phyloP scores from a whole-genome alignment of 2,797 vertebrate genomes.

The Enteromius radiatus region DNA sequence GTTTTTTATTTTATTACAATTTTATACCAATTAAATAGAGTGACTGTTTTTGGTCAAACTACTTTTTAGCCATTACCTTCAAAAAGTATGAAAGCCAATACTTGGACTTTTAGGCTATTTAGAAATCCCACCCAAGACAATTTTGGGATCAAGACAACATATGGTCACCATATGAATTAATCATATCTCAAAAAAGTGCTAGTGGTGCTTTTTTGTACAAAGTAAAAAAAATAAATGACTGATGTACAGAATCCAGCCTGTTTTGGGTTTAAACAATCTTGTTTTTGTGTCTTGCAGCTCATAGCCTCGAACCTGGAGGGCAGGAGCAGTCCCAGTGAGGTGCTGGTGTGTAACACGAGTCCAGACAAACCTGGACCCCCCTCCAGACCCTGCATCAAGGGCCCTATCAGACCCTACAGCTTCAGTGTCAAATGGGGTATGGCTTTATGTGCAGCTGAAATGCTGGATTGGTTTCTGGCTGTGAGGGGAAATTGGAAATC shows the following conservation, averaged over 20 bases:
- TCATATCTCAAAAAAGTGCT: not conserved
- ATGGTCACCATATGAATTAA: not conserved
- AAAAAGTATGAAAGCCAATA: not conserved
- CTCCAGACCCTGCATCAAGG: constrained; percentile 83
- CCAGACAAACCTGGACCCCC: constrained; percentile 96
- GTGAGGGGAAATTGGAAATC: constrained; percentile 34
- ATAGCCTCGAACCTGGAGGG: constrained; percentile 95
- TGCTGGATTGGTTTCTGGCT: constrained; percentile 29
- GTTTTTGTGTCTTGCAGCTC: constrained; percentile 77
- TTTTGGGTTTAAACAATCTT: not conserved
- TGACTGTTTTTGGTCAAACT: not conserved
- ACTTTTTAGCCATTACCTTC: not conserved
- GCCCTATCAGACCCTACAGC: constrained; percentile 84
- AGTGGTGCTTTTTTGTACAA: not conserved
- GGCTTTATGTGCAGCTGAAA: constrained; percentile 39
- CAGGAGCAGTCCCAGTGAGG: constrained; percentile 93
- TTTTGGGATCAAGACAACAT: not conserved
- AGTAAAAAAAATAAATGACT: not conserved
- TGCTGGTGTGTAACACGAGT: constrained; percentile 94
- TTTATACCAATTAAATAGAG: not conserved
- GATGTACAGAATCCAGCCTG: not conserved
- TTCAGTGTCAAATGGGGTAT: constrained; percentile 95
- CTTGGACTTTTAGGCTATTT: not conserved
- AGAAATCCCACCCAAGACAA: not conserved
- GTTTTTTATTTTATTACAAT: too few species aligned